phyloP scores from a whole-genome alignment of 2,797 vertebrate genomes.

The Myiotriccus ornatus region DNA sequence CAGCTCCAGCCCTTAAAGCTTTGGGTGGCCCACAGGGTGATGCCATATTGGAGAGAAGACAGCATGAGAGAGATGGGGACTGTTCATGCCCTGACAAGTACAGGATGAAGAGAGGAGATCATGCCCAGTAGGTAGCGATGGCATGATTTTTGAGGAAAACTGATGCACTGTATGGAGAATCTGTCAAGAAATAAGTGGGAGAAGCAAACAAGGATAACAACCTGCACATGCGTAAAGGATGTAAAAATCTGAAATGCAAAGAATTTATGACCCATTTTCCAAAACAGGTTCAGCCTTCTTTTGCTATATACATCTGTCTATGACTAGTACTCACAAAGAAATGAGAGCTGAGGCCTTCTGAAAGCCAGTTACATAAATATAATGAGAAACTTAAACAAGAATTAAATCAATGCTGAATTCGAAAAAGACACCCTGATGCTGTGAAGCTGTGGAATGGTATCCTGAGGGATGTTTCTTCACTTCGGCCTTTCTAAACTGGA shows the following conservation, averaged over 20 bases:
- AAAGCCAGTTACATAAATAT: background rate
- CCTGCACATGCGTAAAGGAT: background rate
- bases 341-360: background rate
- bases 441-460: background rate
- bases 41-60: background rate
- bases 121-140: background rate
- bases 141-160: background rate
- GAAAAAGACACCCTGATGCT: background rate
- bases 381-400: background rate
- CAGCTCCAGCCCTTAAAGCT: background rate
- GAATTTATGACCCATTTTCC: background rate
- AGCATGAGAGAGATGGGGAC: background rate
- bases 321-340: background rate
- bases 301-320: background rate
- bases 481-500: background rate
- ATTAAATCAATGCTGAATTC: background rate
- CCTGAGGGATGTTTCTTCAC: background rate
- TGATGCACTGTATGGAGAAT: background rate
- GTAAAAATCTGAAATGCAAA: background rate
- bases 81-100: background rate
- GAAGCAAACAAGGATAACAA: background rate
- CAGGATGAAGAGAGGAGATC: background rate
- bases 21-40: background rate
- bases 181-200: background rate
- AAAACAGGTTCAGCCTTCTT: background rate